A percentile compares a stretch with the other conserved stretches of the same genome.
These are phyloP conservation scores for Rana temporaria DNA, from an alignment of 2,113 vertebrate species.

Conservation along the genomic window DNA sequence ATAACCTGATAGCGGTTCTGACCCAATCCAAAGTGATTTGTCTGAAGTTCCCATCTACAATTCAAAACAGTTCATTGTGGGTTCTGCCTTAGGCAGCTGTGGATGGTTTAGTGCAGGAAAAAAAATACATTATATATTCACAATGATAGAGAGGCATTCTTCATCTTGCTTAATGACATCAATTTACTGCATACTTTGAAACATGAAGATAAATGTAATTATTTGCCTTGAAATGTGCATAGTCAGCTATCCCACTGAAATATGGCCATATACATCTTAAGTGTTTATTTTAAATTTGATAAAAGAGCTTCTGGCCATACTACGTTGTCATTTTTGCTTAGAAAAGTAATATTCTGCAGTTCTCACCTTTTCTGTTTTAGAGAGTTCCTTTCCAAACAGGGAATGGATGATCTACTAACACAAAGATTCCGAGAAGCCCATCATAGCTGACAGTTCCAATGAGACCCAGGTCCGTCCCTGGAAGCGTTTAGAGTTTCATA, in stretches of 20 bases:
- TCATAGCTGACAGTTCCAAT: constrained; percentile 51
- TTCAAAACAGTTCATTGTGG: too few relatives aligned
- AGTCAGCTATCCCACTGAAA: neutral
- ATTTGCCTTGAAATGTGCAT: neutral
- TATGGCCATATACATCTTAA: neutral
- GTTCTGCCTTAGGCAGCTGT: too few relatives aligned
- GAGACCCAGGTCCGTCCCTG: constrained; percentile 31
- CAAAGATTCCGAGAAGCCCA: constrained; percentile 48
- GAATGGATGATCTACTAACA: constrained; percentile 51
- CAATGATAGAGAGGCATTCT: neutral
- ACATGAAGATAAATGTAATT: neutral
- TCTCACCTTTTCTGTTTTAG: constrained; percentile 39
- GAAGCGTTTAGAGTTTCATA: constrained; percentile 49
- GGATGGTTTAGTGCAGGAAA: too few relatives aligned
- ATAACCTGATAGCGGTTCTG: too few relatives aligned
- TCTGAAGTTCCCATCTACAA: too few relatives aligned
- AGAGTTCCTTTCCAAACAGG: constrained; percentile 32
- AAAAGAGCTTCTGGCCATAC: neutral
- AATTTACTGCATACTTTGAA: neutral
- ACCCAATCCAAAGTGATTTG: too few relatives aligned
- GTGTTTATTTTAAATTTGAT: neutral
- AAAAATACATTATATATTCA: too few relatives aligned
- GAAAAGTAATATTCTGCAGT: constrained; percentile 9
- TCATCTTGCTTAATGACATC: neutral
- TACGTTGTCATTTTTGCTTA: constrained; percentile 48